Percentiles rank a stretch among this genome's conserved stretches.
phyloP scores from a whole-genome alignment of 2,797 vertebrate genomes.

The Tapera naevia region DNA sequence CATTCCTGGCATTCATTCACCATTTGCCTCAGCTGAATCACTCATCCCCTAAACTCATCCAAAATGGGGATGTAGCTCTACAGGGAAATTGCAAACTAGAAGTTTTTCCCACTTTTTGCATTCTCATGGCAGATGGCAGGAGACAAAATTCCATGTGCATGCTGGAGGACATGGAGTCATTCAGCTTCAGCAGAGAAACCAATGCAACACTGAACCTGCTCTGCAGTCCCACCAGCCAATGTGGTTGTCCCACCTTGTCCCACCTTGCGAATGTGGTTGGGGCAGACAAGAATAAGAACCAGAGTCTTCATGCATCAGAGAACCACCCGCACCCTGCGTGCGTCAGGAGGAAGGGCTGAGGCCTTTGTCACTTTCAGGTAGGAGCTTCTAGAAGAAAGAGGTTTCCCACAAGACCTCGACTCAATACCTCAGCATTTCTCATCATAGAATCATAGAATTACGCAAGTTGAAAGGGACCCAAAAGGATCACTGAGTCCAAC shows the following conservation, averaged over 20 bases:
- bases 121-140: neutral
- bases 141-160: neutral
- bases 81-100: neutral
- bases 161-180: neutral
- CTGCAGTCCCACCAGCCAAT: fast-evolving
- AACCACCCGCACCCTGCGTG: neutral
- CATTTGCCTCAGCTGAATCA: neutral
- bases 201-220: neutral
- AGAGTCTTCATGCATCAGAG: neutral
- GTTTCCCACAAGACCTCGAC: neutral
- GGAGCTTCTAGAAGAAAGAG: neutral
- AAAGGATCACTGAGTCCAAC: too few relatives aligned
- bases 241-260: too few relatives aligned
- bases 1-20: neutral
- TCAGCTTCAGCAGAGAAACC: neutral
- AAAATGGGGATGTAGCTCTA: neutral
- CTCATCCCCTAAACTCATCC: neutral
- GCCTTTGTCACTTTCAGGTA: neutral
- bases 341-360: neutral
- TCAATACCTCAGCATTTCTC: neutral
- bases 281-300: neutral
- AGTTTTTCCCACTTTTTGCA: neutral
- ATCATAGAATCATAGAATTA: too few relatives aligned
- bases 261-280: neutral
- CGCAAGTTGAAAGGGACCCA: too few relatives aligned